A percentile compares a stretch with the other conserved stretches of the same genome.
Conservation (phyloP, 2,888 invertebrate genomes). For the Papilio protenor region DNA sequence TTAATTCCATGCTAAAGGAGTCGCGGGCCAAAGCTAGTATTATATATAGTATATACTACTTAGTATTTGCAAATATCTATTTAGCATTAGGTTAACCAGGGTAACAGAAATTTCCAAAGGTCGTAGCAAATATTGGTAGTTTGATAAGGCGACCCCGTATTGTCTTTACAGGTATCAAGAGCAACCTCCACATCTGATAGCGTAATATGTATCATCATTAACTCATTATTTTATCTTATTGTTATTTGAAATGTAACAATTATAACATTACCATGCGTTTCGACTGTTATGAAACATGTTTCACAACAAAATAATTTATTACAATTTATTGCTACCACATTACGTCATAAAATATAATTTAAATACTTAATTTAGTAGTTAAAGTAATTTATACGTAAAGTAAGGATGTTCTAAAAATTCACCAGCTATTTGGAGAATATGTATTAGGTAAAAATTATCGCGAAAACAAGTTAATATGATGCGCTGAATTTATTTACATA, state of each 20-base stretch:
- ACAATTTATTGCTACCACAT: background rate
- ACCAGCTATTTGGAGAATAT: background rate
- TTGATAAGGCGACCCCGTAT: constrained; percentile 73
- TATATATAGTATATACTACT: background rate
- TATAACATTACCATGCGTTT: background rate
- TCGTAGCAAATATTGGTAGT: constrained; percentile 66
- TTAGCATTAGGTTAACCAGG: constrained; percentile 42
- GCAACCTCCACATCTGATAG: constrained; percentile 42
- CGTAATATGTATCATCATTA: constrained; percentile 37
- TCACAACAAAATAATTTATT: constrained; percentile 11
- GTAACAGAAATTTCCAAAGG: constrained; percentile 66
- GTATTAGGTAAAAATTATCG: background rate
- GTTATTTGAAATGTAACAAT: constrained; percentile 16
- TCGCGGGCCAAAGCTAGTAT: too few species aligned
- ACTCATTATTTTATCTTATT: constrained; percentile 10
- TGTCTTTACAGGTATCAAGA: constrained; percentile 54
- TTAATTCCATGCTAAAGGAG: too few species aligned
- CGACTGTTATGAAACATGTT: background rate
- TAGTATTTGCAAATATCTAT: constrained; percentile 23
- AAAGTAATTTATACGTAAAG: background rate
- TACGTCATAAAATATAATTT: background rate
- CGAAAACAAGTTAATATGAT: background rate
- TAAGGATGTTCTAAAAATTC: background rate
- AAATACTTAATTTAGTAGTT: background rate
- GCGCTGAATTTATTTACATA: background rate